These are phyloP conservation scores for Fregetta grallaria DNA, from an alignment of 2,113 vertebrate species.

Conservation along the genomic window DNA sequence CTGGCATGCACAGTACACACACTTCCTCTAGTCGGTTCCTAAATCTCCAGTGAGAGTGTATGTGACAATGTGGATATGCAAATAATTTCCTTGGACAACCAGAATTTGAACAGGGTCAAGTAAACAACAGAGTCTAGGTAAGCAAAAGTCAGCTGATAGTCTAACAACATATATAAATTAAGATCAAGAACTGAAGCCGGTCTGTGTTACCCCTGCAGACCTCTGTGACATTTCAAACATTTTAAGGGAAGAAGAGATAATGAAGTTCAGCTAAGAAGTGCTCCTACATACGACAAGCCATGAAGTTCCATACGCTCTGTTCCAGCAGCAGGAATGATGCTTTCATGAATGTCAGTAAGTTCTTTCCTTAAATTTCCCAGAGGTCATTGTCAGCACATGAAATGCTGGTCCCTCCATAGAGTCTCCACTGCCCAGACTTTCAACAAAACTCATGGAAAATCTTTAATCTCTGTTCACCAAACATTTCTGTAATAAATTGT, in stretches of 20 bases:
- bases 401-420: accelerated
- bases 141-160: neutral
- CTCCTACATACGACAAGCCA: neutral
- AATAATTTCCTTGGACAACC: neutral
- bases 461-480: neutral
- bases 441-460: neutral
- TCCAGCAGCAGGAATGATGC: neutral
- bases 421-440: neutral
- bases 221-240: neutral
- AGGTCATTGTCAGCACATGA: neutral
- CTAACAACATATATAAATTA: neutral
- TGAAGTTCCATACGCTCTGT: neutral
- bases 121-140: neutral
- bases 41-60: neutral
- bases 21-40: neutral
- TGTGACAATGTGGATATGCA: neutral
- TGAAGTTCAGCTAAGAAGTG: neutral
- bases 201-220: neutral
- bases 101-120: neutral
- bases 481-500: neutral
- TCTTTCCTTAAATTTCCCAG: neutral
- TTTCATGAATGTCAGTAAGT: neutral
- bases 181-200: neutral
- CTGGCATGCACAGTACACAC: neutral
- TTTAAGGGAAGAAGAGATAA: neutral